Base-by-base conservation (phyloP, 1,140 invertebrate genomes). In the Papilio dardanus region DNA sequence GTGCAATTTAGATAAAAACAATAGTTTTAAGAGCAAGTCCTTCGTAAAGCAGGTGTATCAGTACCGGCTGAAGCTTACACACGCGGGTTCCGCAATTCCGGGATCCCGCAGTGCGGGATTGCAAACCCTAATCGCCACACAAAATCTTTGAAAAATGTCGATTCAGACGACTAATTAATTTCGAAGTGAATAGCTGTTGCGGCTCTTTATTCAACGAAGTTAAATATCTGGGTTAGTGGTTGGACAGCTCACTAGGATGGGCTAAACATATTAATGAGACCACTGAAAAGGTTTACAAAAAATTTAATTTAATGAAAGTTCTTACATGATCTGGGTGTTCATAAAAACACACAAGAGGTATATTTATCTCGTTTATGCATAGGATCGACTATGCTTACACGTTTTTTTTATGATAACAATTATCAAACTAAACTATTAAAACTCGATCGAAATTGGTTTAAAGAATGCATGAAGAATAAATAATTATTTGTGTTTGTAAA, bases 141-240 rank as follows among this genome's bases (percentile, higher is more conserved):
- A n/a, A n/a, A n/a, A 31, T 77, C 54, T 77, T 77, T 77, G 75
- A 66, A 40, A 79, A 75, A 71, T 54, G 78, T n/a, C 30, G 37
- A 6, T 66, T 33, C 42, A 66, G 37, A 37, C 12, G 37, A 4
- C 28, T 28, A 31, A 19, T 71, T 19, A 33, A 74, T 16, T 68
- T 80, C 19, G 46, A 10, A 12, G 31, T 77, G 16, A 69, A 69
- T 35, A 76, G 62, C 30, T 67, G 58, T 14, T 21, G n/a, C 19
- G n/a, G 69, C 30, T 33, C 74, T 7, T 21, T 71, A 31, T 69
- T 76, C 2, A 69, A 76, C 24, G 28, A 42, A 74, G 31, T 76
- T 24, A 79, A 81, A 66, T 81, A 81, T 74, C 65, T 81, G 30
- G 77, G 80, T n/a, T 28, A 79, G 16, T 81, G 76, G 76, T 69